Base-by-base conservation (phyloP, 2,888 invertebrate species). In the Scaptomyza reducta region DNA sequence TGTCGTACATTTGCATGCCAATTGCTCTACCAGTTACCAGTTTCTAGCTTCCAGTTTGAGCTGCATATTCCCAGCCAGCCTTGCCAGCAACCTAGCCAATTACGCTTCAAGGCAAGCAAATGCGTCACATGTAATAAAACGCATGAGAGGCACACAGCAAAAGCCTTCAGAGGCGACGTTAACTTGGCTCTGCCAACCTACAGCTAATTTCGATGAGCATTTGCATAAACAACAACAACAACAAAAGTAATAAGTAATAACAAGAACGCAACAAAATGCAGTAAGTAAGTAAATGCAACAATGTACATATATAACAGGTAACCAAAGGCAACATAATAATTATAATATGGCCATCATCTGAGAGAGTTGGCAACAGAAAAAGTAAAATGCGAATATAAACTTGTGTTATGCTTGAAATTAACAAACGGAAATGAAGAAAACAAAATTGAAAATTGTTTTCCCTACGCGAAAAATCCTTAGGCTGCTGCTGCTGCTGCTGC, bases 1-100 rank as follows among this genome's bases (percentile, higher is more conserved):
- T 88, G 89, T 86, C 85, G 87, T 79, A 86, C 89, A 88, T 87
- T 84, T 84, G 77, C 88, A 84, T 83, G 86, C 86, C 83, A 82
- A 88, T 83, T 83, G 83, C 88, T 73, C 45, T 44, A 11, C 45
- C 55, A 60, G 57, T 54, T 41, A 13, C 54, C 40, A n/a, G 18
- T 49, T 51, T 22, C 35, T 40, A 44, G 47, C 27, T 16, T 11
- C 31, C 10, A 41, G 42, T 38, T 41, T n/a, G 40, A 18, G 49
- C 40, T n/a, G 6, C 27, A 40, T 22, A 38, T 9, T 25, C 44
- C 18, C 41, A 25, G 29, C 10, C n/a, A 22, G 3, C 49, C 29
- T 33, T 38, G 49, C 56, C 29, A 66, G 51, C 56, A 44, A 44
- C 59, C 27, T 29, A 56, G 65, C 74, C 77, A 77, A 77, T 77